Percentiles rank a stretch among this genome's conserved stretches.
phyloP scores from a whole-genome alignment of 2,113 vertebrate genomes.

The Tragulus kanchil region DNA sequence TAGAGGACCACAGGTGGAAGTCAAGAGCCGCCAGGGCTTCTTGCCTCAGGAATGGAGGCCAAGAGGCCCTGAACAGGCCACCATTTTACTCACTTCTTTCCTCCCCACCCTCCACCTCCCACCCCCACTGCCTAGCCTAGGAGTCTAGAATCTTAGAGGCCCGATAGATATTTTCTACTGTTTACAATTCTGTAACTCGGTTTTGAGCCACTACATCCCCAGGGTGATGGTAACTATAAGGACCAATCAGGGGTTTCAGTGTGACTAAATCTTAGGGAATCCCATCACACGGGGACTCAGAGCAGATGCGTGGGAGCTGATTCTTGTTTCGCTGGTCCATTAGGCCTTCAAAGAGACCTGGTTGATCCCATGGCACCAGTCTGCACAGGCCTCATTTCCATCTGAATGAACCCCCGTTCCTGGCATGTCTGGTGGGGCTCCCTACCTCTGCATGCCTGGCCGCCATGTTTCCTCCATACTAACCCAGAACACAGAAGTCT shows the following conservation, averaged over 20 bases:
- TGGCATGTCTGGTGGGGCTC: neutral
- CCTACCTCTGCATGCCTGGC: fast-evolving
- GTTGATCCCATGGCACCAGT: neutral
- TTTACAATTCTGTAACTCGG: slow-evolving; percentile 18
- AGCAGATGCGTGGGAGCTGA: neutral
- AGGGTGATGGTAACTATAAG: neutral
- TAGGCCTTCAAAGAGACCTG: neutral
- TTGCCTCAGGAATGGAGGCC: neutral
- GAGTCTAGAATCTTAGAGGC: neutral
- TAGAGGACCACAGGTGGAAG: neutral
- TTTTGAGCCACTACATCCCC: neutral
- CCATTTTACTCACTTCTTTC: neutral
- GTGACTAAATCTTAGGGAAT: neutral
- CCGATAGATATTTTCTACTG: neutral
- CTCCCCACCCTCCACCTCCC: neutral
- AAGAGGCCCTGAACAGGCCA: neutral
- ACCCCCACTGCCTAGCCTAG: neutral
- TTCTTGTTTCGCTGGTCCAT: neutral
- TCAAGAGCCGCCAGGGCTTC: neutral
- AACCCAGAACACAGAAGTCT: neutral
- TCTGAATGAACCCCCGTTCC: fast-evolving
- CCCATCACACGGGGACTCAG: neutral
- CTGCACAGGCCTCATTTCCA: neutral
- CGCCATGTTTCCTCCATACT: fast-evolving
- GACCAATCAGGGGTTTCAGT: neutral